These are phyloP conservation scores for Percopsis transmontana DNA, from an alignment of 2,113 vertebrate species.

Conservation along the genomic window DNA sequence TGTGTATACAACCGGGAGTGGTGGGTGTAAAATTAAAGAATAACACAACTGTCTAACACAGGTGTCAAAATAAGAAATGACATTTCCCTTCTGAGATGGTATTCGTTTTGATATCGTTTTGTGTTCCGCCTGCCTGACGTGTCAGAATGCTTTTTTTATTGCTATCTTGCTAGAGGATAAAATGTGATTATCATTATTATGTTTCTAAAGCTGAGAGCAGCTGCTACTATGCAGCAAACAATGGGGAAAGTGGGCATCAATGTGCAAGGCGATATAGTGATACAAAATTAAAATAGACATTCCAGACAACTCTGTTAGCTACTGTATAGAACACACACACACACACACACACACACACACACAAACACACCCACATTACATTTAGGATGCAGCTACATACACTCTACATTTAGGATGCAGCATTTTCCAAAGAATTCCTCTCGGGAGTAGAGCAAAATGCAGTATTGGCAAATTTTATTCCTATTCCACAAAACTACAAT, in stretches of 20 bases:
- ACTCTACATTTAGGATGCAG: constrained; percentile 33
- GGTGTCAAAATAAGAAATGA: constrained; percentile 74
- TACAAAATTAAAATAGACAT: constrained; percentile 49
- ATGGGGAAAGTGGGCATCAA: background rate
- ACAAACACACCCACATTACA: constrained; percentile 4
- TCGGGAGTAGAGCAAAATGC: constrained; percentile 39
- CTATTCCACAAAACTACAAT: constrained; percentile 29
- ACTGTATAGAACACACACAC: constrained; percentile 25
- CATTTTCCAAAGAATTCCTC: constrained; percentile 55
- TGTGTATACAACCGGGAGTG: constrained; percentile 55
- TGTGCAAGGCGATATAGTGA: background rate
- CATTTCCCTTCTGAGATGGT: constrained; percentile 67
- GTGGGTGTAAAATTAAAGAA: constrained; percentile 69
- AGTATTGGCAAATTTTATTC: constrained; percentile 46
- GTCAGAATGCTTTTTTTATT: constrained; percentile 45
- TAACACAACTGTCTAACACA: constrained; percentile 59
- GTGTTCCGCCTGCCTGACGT: constrained; percentile 47
- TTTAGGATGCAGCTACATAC: constrained; percentile 47
- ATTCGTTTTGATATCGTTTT: constrained; percentile 63
- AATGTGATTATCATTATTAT: constrained; percentile 63
- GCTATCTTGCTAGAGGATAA: constrained; percentile 60
- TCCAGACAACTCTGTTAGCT: constrained; percentile 46
- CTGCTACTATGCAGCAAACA: constrained; percentile 34
- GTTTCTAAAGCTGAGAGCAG: constrained; percentile 57
- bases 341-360: background rate